A percentile compares a stretch with the other conserved stretches of the same genome.
These are phyloP conservation scores for Parelbella ahira DNA, from an alignment of 2,888 invertebrate genomes.

Conservation along the genomic window DNA sequence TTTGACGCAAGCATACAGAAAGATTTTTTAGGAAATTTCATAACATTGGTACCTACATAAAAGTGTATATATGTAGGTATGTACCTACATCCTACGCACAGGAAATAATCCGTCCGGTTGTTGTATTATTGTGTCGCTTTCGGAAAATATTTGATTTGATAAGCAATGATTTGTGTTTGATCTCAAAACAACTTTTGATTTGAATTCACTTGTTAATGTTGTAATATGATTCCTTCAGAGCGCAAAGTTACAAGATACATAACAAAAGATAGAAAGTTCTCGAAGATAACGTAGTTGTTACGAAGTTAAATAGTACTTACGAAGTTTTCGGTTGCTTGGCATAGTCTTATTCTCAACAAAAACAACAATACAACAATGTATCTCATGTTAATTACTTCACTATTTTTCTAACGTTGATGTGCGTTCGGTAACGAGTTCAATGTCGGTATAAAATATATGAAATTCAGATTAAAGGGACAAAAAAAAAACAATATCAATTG, in stretches of 20 bases:
- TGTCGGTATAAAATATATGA: not conserved
- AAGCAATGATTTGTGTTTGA: too few species aligned
- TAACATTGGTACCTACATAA: too few species aligned
- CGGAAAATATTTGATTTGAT: too few species aligned
- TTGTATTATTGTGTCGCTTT: too few species aligned
- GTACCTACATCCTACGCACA: too few species aligned
- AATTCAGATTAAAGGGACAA: conserved; percentile 2
- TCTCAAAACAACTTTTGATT: conserved; percentile 1
- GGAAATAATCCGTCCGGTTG: not conserved
- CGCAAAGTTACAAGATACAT: conserved; percentile 8
- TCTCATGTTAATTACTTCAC: conserved; percentile 2
- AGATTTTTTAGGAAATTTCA: too few species aligned
- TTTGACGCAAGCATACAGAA: too few species aligned
- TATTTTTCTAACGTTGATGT: not conserved
- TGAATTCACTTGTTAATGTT: conserved; percentile 10
- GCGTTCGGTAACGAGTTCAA: not conserved
- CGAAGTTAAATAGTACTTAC: conserved; percentile 38
- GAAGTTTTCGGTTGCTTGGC: conserved; percentile 41
- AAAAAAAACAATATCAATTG: conserved; percentile 5
- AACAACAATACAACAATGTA: conserved; percentile 30
- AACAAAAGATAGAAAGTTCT: conserved; percentile 16
- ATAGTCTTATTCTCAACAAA: conserved; percentile 32
- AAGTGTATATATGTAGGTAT: too few species aligned
- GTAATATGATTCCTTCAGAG: conserved; percentile 13
- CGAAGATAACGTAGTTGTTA: conserved; percentile 11